Base-by-base conservation (phyloP, 2,888 invertebrate species). In the Hirtodrosophila duncani region DNA sequence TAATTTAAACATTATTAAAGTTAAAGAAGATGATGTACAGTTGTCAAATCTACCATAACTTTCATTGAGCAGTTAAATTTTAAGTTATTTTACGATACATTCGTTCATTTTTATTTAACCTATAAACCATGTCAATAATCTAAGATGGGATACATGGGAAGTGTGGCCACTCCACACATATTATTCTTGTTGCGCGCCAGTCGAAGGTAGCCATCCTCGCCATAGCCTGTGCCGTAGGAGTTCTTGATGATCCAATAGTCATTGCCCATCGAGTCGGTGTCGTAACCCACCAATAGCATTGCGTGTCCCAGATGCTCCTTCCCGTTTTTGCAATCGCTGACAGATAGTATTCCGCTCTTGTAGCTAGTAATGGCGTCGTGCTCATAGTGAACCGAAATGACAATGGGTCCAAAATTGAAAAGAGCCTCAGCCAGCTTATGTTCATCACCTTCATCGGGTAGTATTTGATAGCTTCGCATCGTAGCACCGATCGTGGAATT, bases 201-300 rank as follows among this genome's bases (percentile, higher is more conserved):
- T 6, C 24, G 18, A 8, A 46, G 5, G n/a, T 46, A 48, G 0
- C 48, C 48, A 1, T 33, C n/a, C 1, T 17, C 17, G 10, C 46
- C 46, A 44, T 45, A 46, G 6, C 9, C 7, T 1, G 4, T 10
- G 9, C 48, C 48, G 1, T n/a, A 20, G 4, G 46, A 46, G 31
- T 46, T 48, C 30, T 45, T 46, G 20, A 46, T 33, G 14, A 48
- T 23, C 46, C 48, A 48, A 24, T 48, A 45, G 7, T 45, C 48
- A 2, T 26, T 48, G 1, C 3, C 1, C 1, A 0, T 2, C n/a
- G 13, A 6, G n/a, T 46, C 44, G 3, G 13, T 43, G 4, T 45
- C 46, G 3, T 44, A 46, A 17, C 46, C 46, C 13, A 46, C 30
- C 1, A 46, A 9, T 13, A 46, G 18, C n/a, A 43, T 7, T 6